Base-by-base conservation (phyloP, 2,888 invertebrate species). In the Plagiodera versicolora region DNA sequence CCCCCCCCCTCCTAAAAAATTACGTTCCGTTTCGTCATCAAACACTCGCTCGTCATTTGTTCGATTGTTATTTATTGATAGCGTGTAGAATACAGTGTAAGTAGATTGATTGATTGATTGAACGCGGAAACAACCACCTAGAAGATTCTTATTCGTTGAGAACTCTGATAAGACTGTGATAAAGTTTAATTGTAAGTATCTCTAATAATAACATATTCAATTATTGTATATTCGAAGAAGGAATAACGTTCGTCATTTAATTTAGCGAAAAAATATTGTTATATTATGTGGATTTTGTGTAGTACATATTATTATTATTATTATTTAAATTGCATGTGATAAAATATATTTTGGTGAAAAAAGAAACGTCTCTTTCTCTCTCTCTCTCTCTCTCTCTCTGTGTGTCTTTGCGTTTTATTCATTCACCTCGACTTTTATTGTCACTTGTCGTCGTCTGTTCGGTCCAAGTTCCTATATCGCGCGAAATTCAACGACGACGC, bases 151-250 rank as follows among this genome's bases (percentile, higher is more conserved):
- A 14, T 69, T 72, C 69, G 69, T 70, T 74, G 70, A 75, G 77
- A 79, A 79, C 77, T 78, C 78, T 77, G 74, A 67, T 49, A 65
- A 73, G 77, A 76, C 78, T 79, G 78, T 79, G 79, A 79, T 79
- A 65, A 75, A 73, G 72, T 70, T 75, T 74, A 74, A 75, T 74
- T 76, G 68, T 74, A 73, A 71, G 73, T 74, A 72, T 71, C 69
- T 72, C 71, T 72, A n/a, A n/a, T n/a, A n/a, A n/a, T n/a, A 72
- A 70, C 66, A 65, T 70, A 72, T 74, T 73, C 67, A 70, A 69
- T 71, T 68, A 72, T 70, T 74, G 71, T 72, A 73, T 69, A 68
- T 68, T 73, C 45, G 65, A 71, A 58, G 69, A 67, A 69, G 69
- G 67, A 63, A 61, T 51, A 49, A 45, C n/a, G n/a, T n/a, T 20